Base-by-base conservation (phyloP, 2,888 invertebrate species). In the Merodon equestris region DNA sequence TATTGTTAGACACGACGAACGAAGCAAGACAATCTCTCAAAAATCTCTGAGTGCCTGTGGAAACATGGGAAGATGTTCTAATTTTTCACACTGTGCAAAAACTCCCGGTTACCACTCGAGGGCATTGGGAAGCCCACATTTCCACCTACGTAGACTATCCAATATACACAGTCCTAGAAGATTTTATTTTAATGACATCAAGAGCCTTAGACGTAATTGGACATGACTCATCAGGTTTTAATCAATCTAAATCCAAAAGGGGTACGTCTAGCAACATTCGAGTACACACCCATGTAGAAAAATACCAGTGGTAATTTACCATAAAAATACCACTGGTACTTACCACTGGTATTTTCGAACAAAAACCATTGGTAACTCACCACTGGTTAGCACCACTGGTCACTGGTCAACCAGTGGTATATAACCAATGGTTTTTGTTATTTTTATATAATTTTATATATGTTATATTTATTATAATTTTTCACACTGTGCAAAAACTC, bases 1-100 rank as follows among this genome's bases (percentile, higher is more conserved):
- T 9, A 10, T 40, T 40, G 10, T 9, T 40, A 5, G 40, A 40
- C 13, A 40, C 40, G 2, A 40, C 40, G 10, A 40, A 5, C 10
- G 13, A 40, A 40, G 40, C 10, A 2, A 40, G 13, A 10, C 40
- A 40, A 2, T 40, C 40, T 7, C 10, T 40, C n/a, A 40, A 40
- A 40, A 40, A 40, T 40, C 3, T 40, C 10, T 3, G 40, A 40
- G 40, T 5, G 40, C 40, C 40, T 9, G 40, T 40, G 10, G 40
- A 40, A 1, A 7, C 40, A 2, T 40, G 40, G 40, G 3, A n/a
- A 40, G 13, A 40, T 17, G 48, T 56, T 27, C 15, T 66, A 0
- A 47, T 66, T 10, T 63, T 17, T n/a, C 53, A 63, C 10, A 63
- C 36, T 0, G 51, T 53, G 1, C 19, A 42, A 40, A 38, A 40